These are phyloP conservation scores for Leptinotarsa tumamoca DNA, from an alignment of 2,888 invertebrate species.

Conservation along the genomic window DNA sequence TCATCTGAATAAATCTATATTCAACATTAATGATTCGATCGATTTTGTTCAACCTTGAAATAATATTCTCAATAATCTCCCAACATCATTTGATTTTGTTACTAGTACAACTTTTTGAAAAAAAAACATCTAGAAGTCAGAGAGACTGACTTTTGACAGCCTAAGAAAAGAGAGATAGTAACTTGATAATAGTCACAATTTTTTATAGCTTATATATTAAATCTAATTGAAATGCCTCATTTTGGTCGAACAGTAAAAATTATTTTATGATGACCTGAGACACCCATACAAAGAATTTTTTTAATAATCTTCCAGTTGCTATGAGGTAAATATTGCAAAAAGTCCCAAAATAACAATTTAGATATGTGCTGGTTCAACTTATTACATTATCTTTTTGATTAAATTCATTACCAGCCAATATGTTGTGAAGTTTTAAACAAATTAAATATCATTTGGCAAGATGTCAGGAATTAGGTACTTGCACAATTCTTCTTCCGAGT, in stretches of 20 bases:
- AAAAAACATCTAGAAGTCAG: no score
- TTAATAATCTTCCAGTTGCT: background rate
- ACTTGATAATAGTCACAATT: no score
- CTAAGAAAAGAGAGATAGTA: no score
- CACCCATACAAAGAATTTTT: no score
- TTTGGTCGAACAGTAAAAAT: no score
- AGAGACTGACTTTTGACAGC: no score
- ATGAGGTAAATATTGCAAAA: background rate
- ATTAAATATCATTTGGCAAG: constrained; percentile 76
- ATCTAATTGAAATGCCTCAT: no score
- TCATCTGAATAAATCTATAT: background rate
- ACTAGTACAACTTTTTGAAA: no score
- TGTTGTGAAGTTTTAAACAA: background rate
- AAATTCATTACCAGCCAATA: background rate
- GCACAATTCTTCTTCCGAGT: constrained; percentile 78
- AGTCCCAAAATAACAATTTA: background rate
- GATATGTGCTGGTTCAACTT: background rate
- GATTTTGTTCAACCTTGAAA: background rate
- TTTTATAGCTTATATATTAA: no score
- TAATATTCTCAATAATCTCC: no score
- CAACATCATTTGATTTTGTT: no score
- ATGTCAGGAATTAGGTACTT: constrained; percentile 83
- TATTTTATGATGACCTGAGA: no score
- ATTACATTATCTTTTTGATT: background rate
- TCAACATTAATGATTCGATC: background rate